Evolutionary conservation across 2,797 vertebrate species (phyloP).

Genomic region (Poliocrania exsul): DNA sequence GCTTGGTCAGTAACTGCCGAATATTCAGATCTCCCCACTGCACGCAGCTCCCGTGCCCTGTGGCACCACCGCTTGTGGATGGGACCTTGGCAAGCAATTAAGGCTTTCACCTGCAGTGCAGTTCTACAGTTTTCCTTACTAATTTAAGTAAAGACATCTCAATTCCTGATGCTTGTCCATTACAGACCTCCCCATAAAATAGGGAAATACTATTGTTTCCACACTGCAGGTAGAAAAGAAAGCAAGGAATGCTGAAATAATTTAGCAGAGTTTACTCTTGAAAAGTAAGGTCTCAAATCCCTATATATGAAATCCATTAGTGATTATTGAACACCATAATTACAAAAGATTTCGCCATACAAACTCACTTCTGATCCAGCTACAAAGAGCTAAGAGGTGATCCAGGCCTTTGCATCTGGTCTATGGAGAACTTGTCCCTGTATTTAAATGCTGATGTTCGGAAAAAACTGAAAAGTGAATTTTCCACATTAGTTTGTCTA

Average conservation of each 20-base stretch:
- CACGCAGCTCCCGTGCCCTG: background rate
- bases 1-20: background rate
- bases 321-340: background rate
- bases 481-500: background rate
- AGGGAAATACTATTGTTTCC: background rate
- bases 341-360: background rate
- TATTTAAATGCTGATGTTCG: background rate
- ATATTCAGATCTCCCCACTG: background rate
- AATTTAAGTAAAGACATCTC: background rate
- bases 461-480: background rate
- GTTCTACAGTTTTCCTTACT: background rate
- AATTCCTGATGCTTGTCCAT: background rate
- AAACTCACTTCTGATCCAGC: background rate
- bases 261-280: background rate
- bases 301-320: background rate
- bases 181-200: background rate
- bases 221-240: background rate
- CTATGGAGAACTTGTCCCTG: background rate
- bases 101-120: background rate
- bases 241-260: background rate
- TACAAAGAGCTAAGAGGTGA: background rate
- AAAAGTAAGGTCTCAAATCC: background rate
- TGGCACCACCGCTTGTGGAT: background rate
- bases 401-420: background rate
- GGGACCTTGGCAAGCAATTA: background rate